Evolutionary conservation across 2,113 vertebrate genomes (phyloP), one percentile per base, ranked within the genome.

Genomic region (Melanostigma gelatinosum): DNA sequence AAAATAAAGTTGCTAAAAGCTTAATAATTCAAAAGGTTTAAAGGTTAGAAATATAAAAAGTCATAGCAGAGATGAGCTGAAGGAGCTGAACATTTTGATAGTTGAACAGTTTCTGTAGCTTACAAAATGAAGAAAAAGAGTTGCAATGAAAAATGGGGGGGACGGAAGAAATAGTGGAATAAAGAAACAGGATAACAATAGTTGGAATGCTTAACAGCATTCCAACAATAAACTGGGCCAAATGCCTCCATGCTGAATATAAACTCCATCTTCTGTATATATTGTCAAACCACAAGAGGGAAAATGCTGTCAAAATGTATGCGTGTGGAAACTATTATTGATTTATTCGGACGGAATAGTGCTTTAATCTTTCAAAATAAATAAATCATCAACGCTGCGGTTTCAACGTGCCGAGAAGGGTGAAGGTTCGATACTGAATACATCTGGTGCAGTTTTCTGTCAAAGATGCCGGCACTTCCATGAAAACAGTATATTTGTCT

Each of bases 361-460:
- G 4, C 48, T 85, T 86, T 80, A 84, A 83, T 87, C 85, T 80
- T 77, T 73, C 0, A 60, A 34, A 55, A 6, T 61, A 34, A 46
- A 46, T 46, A 64, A 38, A 46, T 18, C 27, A 24, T 66, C 66
- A 64, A 75, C 55, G 6, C 34, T 50, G 67, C 46, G 18, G 64
- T 20, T 80, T 72, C 57, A 60, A 6, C 24, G n/a, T 42, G 58
- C 50, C 36, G 64, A 76, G 54, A 27, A 71, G 64, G 71, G 24
- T 71, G 57, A 64, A 64, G 64, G 70, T 82, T 79, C 36, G 11
- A 81, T 85, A 61, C 62, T 79, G 84, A 89, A 85, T 87, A 81
- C 68, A 85, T 84, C 11, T 52, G 57, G 1, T 20, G 46, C n/a
- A 0, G 22, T 48, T 84, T 79, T 75, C 34, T 58, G 63, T 80